Evolutionary conservation across 2,888 invertebrate genomes (phyloP), one percentile per base, ranked within the genome.

Genomic region (Copidosoma aretas): DNA sequence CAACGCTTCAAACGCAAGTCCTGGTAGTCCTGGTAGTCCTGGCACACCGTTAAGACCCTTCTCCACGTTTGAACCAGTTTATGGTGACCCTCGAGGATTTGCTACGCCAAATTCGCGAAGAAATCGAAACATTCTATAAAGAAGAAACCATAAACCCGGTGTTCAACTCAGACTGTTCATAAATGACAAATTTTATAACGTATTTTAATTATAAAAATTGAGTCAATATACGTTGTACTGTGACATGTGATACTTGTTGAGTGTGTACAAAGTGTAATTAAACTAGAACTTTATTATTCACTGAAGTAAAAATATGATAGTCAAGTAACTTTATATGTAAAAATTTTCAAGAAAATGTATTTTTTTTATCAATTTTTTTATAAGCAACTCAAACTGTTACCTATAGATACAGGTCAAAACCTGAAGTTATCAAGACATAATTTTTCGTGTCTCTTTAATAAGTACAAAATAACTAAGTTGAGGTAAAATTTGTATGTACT

Each of bases 61-160:
- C 15, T 81, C 81, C 19, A 78, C 83, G 2, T 82, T 83, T 60
- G 81, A 81, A 58, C 78, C 77, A 1, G 79, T 64, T 71, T 89
- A 69, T 57, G 80, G 80, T 5, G 78, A 80, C 49, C 80, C 79
- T 17, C 73, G 79, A 63, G 75, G 78, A 51, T 78, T 75, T 67
- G 77, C 77, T 25, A 79, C 79, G 1, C 77, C 79, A n/a, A 78
- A 75, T 60, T 66, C 74, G 1, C 75, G 80, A 67, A 74, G 80
- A 72, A 81, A 79, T 65, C 66, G 72, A 59, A 68, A 58, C 54
- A 53, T 56, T 24, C 22, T 72, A 52, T 72, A 72, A 32, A 32
- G 32, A 5, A 59, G 54, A 21, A 12, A 53, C n/a, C 32, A 41
- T 41, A 41, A 41, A 41, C 41, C 10, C 41, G 19, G 17, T 19